Evolutionary conservation across 2,113 vertebrate genomes (phyloP).

Genomic region (Speoplatyrhinus poulsoni): DNA sequence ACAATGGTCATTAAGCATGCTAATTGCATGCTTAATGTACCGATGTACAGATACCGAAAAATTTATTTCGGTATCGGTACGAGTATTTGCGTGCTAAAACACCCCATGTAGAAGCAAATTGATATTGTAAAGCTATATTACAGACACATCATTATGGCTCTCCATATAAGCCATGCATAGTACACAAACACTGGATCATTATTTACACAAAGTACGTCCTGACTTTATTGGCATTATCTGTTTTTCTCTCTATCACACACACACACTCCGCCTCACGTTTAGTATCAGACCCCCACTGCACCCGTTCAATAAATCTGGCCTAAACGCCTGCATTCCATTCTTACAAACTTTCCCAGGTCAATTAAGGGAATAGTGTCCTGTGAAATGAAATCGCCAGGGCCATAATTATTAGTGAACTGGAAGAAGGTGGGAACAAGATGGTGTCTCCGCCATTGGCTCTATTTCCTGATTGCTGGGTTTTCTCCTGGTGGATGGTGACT

Average conservation of each 20-base stretch:
- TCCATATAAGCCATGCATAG: background rate
- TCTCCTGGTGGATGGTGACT: background rate
- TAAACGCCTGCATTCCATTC: background rate
- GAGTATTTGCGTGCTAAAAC: background rate
- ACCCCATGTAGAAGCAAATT: background rate
- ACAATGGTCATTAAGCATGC: too few relatives aligned
- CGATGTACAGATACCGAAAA: too few relatives aligned
- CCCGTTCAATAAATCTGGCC: too few relatives aligned
- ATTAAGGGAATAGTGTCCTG: constrained; percentile 1
- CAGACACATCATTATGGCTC: background rate
- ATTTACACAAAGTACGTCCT: background rate
- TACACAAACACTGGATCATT: background rate
- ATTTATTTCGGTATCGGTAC: too few relatives aligned
- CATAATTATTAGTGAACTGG: background rate
- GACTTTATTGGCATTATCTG: too few relatives aligned
- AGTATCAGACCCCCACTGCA: background rate
- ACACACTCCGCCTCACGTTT: background rate
- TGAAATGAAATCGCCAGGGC: background rate
- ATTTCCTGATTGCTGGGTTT: background rate
- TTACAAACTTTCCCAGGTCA: constrained; percentile 6
- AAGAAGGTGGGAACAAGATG: background rate
- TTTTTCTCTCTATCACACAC: too few relatives aligned
- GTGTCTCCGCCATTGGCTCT: background rate
- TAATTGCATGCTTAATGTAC: too few relatives aligned
- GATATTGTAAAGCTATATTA: background rate